These are phyloP conservation scores for Napeogenes inachia DNA, from an alignment of 2,888 invertebrate genomes.

Conservation along the genomic window DNA sequence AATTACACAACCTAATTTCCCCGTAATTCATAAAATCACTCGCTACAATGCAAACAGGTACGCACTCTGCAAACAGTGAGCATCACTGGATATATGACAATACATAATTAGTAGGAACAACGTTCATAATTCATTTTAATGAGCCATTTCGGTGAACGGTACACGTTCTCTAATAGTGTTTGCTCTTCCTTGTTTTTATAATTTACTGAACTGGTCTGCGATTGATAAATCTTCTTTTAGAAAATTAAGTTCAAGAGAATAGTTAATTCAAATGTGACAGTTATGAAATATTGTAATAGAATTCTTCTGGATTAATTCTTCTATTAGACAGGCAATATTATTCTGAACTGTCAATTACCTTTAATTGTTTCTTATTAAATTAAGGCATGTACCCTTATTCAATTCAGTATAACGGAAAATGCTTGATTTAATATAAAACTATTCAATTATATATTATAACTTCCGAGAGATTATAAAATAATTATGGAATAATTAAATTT, in stretches of 20 bases:
- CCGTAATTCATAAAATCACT: neutral
- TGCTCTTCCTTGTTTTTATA: slow-evolving; percentile 5
- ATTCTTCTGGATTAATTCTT: neutral
- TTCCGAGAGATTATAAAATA: no score
- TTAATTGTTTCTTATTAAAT: no score
- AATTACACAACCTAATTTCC: no score
- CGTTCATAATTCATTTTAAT: slow-evolving; percentile 32
- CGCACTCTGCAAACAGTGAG: neutral
- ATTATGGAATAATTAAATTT: no score
- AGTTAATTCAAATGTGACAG: neutral
- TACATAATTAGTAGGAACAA: slow-evolving; percentile 23
- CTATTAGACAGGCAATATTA: no score
- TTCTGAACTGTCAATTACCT: no score
- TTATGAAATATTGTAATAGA: neutral
- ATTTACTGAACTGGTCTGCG: slow-evolving; percentile 3
- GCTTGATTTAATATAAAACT: no score
- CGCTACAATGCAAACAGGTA: neutral
- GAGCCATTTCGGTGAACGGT: slow-evolving; percentile 27
- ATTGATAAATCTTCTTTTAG: neutral
- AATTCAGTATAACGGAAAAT: no score
- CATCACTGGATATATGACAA: slow-evolving; percentile 14
- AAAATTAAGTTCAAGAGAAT: neutral
- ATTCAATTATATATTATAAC: no score
- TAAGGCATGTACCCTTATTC: no score
- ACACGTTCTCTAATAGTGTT: slow-evolving; percentile 23